These are phyloP conservation scores for Botia kubotai DNA, from an alignment of 2,797 vertebrate species.

Conservation along the genomic window DNA sequence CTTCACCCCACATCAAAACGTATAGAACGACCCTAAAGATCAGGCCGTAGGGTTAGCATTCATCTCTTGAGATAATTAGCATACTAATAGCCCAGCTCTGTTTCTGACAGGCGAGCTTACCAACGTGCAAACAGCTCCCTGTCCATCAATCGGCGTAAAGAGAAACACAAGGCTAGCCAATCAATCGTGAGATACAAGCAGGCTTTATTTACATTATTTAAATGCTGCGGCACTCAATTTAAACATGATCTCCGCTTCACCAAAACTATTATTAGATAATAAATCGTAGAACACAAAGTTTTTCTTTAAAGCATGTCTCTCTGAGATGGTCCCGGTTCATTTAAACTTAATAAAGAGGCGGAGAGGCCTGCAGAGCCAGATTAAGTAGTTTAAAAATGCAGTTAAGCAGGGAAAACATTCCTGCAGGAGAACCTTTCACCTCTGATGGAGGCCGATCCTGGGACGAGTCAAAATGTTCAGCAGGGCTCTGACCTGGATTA, in stretches of 20 bases:
- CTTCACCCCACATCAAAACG: background rate
- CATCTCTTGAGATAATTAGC: conserved; percentile 36
- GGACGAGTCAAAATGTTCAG: conserved; percentile 32
- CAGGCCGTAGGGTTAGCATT: conserved; percentile 2
- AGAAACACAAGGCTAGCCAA: conserved; percentile 7
- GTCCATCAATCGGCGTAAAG: conserved; percentile 24
- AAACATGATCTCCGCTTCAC: background rate
- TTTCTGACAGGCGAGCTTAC: background rate
- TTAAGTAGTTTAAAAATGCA: conserved; percentile 19
- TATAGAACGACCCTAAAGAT: background rate
- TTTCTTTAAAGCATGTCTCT: background rate
- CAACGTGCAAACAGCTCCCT: conserved; percentile 30
- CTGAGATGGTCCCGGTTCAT: background rate
- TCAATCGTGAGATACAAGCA: background rate
- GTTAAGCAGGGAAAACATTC: conserved; percentile 39
- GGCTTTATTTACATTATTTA: background rate
- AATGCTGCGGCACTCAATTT: background rate
- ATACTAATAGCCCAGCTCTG: conserved; percentile 35
- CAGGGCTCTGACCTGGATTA: conserved; percentile 39
- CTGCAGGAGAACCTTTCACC: conserved; percentile 31
- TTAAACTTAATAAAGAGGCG: background rate
- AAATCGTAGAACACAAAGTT: background rate
- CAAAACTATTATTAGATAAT: background rate
- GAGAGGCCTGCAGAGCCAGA: background rate
- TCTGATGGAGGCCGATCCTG: conserved; percentile 18